Conservation (phyloP, 1,140 invertebrate genomes). For the Popillia japonica region DNA sequence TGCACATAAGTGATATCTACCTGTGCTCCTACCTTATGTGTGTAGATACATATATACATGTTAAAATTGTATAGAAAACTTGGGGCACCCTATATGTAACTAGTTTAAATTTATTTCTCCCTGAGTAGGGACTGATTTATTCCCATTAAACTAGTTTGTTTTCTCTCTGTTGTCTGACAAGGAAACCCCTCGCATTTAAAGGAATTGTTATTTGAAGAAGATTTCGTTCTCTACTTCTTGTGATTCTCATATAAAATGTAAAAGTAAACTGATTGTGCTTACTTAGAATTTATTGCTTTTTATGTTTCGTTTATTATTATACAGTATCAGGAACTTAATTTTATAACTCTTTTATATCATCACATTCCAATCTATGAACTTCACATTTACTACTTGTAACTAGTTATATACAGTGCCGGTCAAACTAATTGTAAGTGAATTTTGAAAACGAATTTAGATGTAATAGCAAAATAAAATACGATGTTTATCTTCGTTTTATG, state of each 20-base stretch:
- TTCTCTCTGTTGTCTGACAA: not conserved
- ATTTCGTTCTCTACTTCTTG: not conserved
- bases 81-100: not conserved
- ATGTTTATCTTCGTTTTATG: too few species aligned
- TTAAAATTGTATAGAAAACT: not conserved
- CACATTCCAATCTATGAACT: not conserved
- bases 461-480: too few species aligned
- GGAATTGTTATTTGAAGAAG: not conserved
- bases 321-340: not conserved
- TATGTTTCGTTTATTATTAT: not conserved
- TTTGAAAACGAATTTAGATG: too few species aligned
- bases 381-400: not conserved
- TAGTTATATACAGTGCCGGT: not conserved
- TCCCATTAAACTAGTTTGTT: slow-evolving; percentile 18
- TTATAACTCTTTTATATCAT: slow-evolving; percentile 15
- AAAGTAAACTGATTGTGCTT: not conserved
- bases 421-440: too few species aligned
- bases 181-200: not conserved
- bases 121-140: slow-evolving; percentile 1
- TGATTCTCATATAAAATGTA: not conserved
- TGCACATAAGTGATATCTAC: too few species aligned
- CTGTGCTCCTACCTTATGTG: too few species aligned
- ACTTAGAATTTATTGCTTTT: slow-evolving; percentile 5
- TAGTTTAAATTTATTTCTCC: not conserved
- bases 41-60: not conserved